Evolutionary conservation across 1,140 invertebrate species (phyloP), one percentile per base, ranked within the genome.

Genomic region (Branchinecta lindahli): DNA sequence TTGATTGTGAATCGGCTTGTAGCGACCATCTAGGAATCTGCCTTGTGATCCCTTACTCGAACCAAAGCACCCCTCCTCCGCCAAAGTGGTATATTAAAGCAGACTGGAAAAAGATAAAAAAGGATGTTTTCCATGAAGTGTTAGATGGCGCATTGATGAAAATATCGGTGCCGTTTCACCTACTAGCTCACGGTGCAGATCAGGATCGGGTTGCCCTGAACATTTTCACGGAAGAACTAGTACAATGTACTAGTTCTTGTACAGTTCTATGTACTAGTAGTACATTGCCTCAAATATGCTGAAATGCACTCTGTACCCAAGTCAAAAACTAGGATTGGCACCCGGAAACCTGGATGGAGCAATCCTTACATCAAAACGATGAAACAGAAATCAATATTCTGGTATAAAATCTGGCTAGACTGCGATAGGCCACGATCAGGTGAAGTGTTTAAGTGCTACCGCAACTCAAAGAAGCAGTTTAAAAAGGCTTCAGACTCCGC

Each of bases 371-470:
- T 52, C 47, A 52, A 52, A 52, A n/a, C 9, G n/a, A n/a, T 9
- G 47, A 52, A 52, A n/a, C 9, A 52, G 47, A 52, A 52, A 52
- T 9, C n/a, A 9, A 52, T 9, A 52, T 52, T 9, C n/a, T 52
- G 47, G 47, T 52, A 52, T 52, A 9, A 52, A 52, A 52, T 52
- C 9, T n/a, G 47, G 47, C 47, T 9, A 52, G 47, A 52, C 47
- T 9, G 47, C 47, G 47, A 52, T 52, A 52, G 47, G 47, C n/a
- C 47, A 52, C 47, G 47, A 52, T 9, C 47, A 52, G 47, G 47
- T n/a, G 47, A 52, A 52, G 47, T 52, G 9, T n/a, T 52, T 52
- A 52, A 52, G 47, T 52, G 47, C n/a, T 52, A 52, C n/a, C 47
- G 47, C 47, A 52, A 52, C 47, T 52, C n/a, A n/a, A n/a, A 52